Base-by-base conservation (phyloP, 1,140 invertebrate species). In the Aphaenogaster ashmeadi region DNA sequence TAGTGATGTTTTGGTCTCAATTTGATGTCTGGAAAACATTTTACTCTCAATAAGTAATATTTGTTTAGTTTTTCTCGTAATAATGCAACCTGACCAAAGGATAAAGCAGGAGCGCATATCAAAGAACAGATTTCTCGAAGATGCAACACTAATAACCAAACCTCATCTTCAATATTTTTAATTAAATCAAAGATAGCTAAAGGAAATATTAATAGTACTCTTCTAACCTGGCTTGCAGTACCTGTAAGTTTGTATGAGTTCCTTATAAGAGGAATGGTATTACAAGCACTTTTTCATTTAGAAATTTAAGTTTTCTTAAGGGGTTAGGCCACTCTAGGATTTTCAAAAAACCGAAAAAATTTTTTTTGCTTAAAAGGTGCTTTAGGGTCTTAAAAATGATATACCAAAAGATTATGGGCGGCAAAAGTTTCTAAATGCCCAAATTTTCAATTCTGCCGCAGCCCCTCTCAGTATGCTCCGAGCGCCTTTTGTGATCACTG, bases 91-190 rank as follows among this genome's bases (percentile, higher is more conserved):
- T 75, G 36, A n/a, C 33, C 33, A 56, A 75, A 41, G 33, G 36
- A 75, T 56, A 75, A 36, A 11, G 52, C 36, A 75, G 3, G 6
- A 56, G 71, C 71, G 5, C 18, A 75, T 9, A 56, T 56, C 18
- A 75, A 75, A 56, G 33, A 75, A 41, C 52, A 56, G 9, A 74
- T 75, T 75, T 75, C 50, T 38, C 52, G 52, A 56, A 75, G 71
- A 38, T 21, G 18, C n/a, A 75, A 18, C 41, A 75, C 13, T 56
- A 56, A 56, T 38, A 75, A 38, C 52, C 71, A 75, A 75, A 41
- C 11, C 38, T 75, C 3, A 75, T 75, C 6, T 56, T 56, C 18
- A 41, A 1, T 75, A 75, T 75, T 13, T 15, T 56, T 56, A 36
- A 75, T n/a, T 21, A 18, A 75, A n/a, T 75, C 71, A 75, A 41